Evolutionary conservation across 1,140 invertebrate species (phyloP).

Genomic region (Lucilia cuprina): DNA sequence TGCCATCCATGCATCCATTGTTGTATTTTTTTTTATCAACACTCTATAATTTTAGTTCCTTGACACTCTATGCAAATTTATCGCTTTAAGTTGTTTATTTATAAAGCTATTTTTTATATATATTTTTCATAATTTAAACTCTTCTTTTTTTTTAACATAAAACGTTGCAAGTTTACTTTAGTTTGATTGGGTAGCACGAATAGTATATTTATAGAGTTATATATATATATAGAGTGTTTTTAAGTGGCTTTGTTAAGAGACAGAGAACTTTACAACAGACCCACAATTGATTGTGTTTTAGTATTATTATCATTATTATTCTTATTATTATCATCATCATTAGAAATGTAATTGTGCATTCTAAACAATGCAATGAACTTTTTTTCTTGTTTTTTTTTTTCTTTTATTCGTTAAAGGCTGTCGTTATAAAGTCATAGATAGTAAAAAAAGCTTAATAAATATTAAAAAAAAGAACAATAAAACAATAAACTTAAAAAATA

Average conservation of each 20-base stretch:
- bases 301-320: background rate
- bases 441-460: no score
- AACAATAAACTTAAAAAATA: no score
- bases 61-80: background rate
- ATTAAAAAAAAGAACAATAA: no score
- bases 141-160: no score
- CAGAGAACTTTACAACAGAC: background rate
- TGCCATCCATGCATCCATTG: background rate
- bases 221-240: background rate
- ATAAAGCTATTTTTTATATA: no score
- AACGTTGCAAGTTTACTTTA: no score
- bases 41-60: background rate
- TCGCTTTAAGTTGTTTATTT: background rate
- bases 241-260: background rate
- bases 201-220: background rate
- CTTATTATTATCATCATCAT: background rate
- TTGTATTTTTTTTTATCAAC: background rate
- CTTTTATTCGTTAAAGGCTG: no score
- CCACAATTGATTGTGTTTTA: background rate
- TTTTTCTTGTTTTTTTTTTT: background rate
- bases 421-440: no score
- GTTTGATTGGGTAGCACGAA: no score
- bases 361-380: conserved; percentile 25
- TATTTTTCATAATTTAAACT: no score
- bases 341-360: background rate